These are phyloP conservation scores for Oreochromis tanganicae DNA, from an alignment of 2,113 vertebrate species.

Conservation along the genomic window DNA sequence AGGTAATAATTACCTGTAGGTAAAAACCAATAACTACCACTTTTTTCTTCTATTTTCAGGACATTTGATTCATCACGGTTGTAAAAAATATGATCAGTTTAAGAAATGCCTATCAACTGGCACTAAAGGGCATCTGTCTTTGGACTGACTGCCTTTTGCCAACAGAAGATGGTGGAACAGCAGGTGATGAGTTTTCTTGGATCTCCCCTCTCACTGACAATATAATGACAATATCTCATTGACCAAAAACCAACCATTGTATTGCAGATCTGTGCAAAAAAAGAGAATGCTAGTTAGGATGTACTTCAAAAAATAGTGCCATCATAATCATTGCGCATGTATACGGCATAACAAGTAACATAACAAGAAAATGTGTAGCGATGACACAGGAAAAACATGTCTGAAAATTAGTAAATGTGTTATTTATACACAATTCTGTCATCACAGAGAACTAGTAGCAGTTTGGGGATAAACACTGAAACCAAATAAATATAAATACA, in stretches of 20 bases:
- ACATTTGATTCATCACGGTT: not conserved
- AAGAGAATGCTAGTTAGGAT: not conserved
- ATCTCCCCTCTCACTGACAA: not conserved
- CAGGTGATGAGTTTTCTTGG: not conserved
- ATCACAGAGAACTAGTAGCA: not conserved
- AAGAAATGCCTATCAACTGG: not conserved
- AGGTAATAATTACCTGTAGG: not conserved
- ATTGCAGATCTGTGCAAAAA: not conserved
- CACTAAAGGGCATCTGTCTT: not conserved
- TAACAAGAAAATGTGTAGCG: not conserved
- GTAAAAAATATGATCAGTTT: not conserved
- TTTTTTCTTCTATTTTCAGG: fast-evolving
- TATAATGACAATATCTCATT: not conserved
- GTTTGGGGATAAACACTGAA: not conserved
- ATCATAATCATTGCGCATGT: not conserved
- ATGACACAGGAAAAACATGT: not conserved
- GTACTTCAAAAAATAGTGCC: not conserved
- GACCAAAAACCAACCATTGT: not conserved
- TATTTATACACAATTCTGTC: not conserved
- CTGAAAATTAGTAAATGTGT: not conserved
- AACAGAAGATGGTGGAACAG: not conserved
- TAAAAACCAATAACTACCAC: fast-evolving
- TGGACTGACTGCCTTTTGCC: not conserved
- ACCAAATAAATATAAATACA: too few relatives aligned
- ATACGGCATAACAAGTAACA: not conserved